Evolutionary conservation across 2,888 invertebrate genomes (phyloP), one percentile per base, ranked within the genome.

Genomic region (Anaspis maculata): DNA sequence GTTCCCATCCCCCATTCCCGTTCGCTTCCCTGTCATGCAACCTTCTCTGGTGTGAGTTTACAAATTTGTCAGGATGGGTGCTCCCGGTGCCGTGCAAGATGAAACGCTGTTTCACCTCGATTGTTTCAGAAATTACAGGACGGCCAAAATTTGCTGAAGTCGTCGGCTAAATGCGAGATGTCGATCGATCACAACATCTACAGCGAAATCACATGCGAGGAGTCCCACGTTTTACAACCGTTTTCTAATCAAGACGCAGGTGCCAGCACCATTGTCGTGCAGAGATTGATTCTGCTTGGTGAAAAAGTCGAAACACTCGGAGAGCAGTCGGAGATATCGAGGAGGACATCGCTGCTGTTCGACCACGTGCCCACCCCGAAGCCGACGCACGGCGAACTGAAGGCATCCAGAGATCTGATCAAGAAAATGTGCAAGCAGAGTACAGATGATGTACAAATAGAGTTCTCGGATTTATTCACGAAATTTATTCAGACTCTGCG

Each of bases 141-240:
- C 34, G 37, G 29, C 14, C 34, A 41, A 79, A 81, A 74, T 81
- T 76, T 88, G 0, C 60, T 89, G 10, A 77, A 79, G 48, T 87
- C 88, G 0, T 68, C 72, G 19, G 80, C 79, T 57, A 73, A 76
- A 50, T 88, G 88, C 49, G 68, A 77, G 44, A 69, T 87, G 21
- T 75, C 78, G 0, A 74, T 90, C 10, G 87, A 89, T 63, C 83
- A 84, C 46, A 74, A 79, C 49, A 69, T 88, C 4, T 83, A 87
- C 61, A 77, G 77, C 23, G 67, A 71, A 7, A 77, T 88, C 2
- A 71, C 59, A 13, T 90, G 90, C 54, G 67, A 69, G 16, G 89
- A 89, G 58, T 67, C 72, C 0, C 84, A 88, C 56, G 65, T 79
- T 19, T 72, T 88, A 38, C 77, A 82, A 49, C 84, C 88, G 0